phyloP scores from a whole-genome alignment of 2,888 invertebrate genomes.

The Oscheius myriophilus region DNA sequence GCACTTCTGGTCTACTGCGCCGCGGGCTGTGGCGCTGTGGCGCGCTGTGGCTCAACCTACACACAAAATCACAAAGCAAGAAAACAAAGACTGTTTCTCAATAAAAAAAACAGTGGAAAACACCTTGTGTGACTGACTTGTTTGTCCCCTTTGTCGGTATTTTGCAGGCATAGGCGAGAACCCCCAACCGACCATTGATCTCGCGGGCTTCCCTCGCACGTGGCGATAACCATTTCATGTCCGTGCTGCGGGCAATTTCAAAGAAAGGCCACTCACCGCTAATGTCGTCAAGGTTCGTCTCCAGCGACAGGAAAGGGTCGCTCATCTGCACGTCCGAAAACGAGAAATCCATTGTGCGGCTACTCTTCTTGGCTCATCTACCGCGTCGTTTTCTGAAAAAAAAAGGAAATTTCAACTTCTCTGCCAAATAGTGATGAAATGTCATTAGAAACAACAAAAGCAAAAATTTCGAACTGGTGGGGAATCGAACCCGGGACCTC shows the following conservation, averaged over 20 bases:
- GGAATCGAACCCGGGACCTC: no score
- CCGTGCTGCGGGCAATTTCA: not conserved
- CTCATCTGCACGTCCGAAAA: slow-evolving; percentile 44
- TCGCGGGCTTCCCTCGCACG: not conserved
- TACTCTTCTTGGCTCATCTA: not conserved
- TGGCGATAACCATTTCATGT: slow-evolving; percentile 2
- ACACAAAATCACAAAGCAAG: no score
- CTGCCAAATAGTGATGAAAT: not conserved
- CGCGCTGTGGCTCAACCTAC: no score
- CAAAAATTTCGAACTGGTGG: not conserved
- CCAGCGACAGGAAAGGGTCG: slow-evolving; percentile 65
- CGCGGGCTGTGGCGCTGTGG: no score
- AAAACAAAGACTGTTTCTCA: no score
- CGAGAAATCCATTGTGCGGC: slow-evolving; percentile 34
- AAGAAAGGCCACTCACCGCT: slow-evolving; percentile 40
- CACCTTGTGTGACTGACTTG: no score
- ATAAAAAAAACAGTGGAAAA: no score
- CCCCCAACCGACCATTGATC: no score
- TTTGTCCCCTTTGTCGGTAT: no score
- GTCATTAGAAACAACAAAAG: no score
- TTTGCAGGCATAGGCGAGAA: no score
- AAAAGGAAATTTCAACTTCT: not conserved
- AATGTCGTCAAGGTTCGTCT: slow-evolving; percentile 64
- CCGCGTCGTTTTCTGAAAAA: not conserved
- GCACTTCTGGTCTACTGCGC: no score